Base-by-base conservation (phyloP, 1,140 invertebrate genomes). In the Magallana angulata region DNA sequence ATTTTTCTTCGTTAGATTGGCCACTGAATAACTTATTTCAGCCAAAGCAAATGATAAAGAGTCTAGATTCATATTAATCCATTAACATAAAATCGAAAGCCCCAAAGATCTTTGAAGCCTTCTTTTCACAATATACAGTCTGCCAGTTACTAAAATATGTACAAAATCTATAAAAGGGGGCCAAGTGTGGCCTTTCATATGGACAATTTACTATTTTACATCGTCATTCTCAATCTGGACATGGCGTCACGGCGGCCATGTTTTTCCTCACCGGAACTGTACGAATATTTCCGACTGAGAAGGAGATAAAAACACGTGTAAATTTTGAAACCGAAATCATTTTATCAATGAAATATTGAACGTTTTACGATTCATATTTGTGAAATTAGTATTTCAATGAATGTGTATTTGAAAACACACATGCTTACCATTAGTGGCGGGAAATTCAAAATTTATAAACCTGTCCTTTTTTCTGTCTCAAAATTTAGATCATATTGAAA, bases 41-140 rank as follows among this genome's bases (percentile, higher is more conserved):
- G 97, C 97, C 97, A 98, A 97, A 96, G 98, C 97, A 97, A 98
- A 98, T 96, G 97, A 98, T 96, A 98, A 97, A 96, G 98, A 97
- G 96, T 98, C 98, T 96, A 98, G 97, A 97, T 98, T 98, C 98
- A 99, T 98, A 97, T 98, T 98, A 97, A 97, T 98, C 92, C 92
- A 93, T 98, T 96, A 97, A 97, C 91, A 93, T 91, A 89, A 90
- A 91, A 91, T 91, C 93, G 94, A 95, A 95, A 95, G 94, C 95
- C 94, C 94, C 95, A 95, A 95, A 94, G 89, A 89, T 86, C 91
- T 94, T 95, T 94, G 94, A 95, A 95, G 95, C 95, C 93, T 94
- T 95, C 95, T 94, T 89, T 89, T 88, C 87, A 88, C 90, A 84
- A 91, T 91, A 86, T 89, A 88, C 84, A 91, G 86, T 86, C 90